Conservation (phyloP, 2,888 invertebrate genomes). For the Celastrina argiolus region DNA sequence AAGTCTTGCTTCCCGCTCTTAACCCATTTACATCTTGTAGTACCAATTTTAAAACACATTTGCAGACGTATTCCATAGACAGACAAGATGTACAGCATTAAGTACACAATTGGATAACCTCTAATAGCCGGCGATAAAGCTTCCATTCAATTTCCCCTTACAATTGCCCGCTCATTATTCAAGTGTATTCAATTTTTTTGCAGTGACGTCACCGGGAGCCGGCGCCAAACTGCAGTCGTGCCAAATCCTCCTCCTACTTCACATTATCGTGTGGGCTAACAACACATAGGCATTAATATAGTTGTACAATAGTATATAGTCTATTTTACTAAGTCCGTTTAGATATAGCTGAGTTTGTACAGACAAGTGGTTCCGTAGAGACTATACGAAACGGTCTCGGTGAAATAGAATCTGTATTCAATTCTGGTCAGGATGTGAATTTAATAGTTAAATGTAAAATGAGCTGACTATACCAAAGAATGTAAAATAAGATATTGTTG, state of each 20-base stretch:
- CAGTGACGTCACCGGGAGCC: constrained; percentile 72
- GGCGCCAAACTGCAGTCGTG: constrained; percentile 56
- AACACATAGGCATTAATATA: constrained; percentile 50
- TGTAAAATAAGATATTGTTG: constrained; percentile 76
- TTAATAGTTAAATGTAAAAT: constrained; percentile 60
- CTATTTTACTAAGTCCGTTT: constrained; percentile 18
- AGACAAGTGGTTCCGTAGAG: background rate
- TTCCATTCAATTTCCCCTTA: constrained; percentile 19
- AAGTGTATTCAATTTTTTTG: constrained; percentile 32
- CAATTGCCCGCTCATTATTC: constrained; percentile 21
- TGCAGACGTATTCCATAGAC: background rate
- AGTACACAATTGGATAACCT: constrained; percentile 5
- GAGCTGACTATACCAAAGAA: constrained; percentile 74
- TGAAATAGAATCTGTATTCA: constrained; percentile 42
- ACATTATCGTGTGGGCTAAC: constrained; percentile 60
- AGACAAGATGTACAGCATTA: background rate
- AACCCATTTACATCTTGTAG: background rate
- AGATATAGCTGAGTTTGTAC: constrained; percentile 7
- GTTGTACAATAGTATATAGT: constrained; percentile 19
- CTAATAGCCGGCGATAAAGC: constrained; percentile 1
- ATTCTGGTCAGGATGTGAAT: constrained; percentile 58
- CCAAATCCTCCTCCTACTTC: constrained; percentile 59
- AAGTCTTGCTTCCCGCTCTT: background rate
- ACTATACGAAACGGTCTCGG: constrained; percentile 14
- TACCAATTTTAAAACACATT: background rate